Percentiles rank a stretch among this genome's conserved stretches.
These are phyloP conservation scores for Danio choprae DNA, from an alignment of 2,797 vertebrate species.

Conservation along the genomic window DNA sequence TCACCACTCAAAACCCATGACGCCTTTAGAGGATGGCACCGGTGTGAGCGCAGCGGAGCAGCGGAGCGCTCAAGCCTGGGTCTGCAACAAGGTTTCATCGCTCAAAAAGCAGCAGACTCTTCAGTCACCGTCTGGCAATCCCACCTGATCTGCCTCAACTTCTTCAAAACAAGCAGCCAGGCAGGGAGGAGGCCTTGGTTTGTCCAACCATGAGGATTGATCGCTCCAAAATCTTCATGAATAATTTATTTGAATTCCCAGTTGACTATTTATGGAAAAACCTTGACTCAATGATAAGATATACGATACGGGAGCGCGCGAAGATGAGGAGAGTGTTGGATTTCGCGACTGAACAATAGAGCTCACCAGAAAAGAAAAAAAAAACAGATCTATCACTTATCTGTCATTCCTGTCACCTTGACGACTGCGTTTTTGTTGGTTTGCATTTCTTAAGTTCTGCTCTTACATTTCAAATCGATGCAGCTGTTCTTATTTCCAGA, in stretches of 20 bases:
- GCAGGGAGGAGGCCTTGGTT: constrained; percentile 36
- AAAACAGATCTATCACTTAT: background rate
- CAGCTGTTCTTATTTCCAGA: background rate
- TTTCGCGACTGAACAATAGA: constrained; percentile 31
- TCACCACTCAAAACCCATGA: constrained; percentile 46
- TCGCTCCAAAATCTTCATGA: constrained; percentile 43
- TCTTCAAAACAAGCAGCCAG: constrained; percentile 36
- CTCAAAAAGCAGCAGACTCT: constrained; percentile 15
- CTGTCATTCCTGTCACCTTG: constrained; percentile 37
- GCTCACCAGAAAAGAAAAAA: background rate
- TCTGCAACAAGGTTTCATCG: constrained; percentile 39
- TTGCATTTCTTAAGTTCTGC: background rate
- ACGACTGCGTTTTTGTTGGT: constrained; percentile 21
- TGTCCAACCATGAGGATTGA: constrained; percentile 42
- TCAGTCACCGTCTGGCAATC: constrained; percentile 35
- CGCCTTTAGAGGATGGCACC: constrained; percentile 38
- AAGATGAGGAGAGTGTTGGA: constrained; percentile 3
- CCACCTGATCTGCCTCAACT: constrained; percentile 21
- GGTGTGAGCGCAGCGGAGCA: background rate
- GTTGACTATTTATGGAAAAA: constrained; percentile 50
- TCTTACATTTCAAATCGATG: background rate
- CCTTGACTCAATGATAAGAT: constrained; percentile 51
- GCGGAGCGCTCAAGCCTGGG: constrained; percentile 17
- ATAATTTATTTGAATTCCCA: constrained; percentile 47
- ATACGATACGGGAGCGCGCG: constrained; percentile 1